Conservation (phyloP, 2,797 vertebrate genomes). For the Mus spretus region DNA sequence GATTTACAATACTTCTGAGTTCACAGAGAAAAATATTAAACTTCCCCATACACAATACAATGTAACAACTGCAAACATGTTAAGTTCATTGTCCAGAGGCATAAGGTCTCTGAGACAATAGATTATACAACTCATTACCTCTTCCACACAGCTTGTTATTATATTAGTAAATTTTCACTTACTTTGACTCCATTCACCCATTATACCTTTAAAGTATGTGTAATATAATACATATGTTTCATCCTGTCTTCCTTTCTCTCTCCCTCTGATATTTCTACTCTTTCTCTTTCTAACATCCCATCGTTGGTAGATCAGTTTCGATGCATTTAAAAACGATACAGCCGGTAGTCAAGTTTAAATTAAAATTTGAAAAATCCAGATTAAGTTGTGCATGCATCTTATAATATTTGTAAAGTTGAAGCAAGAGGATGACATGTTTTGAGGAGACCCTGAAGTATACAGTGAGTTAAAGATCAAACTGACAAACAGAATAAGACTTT, state of each 20-base stretch:
- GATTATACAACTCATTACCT: not conserved
- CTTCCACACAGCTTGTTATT: too few relatives aligned
- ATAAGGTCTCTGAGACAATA: not conserved
- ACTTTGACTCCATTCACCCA: not conserved
- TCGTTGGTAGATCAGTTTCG: not conserved
- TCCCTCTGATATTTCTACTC: not conserved
- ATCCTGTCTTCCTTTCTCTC: too few relatives aligned
- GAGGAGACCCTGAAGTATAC: not conserved
- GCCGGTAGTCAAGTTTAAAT: too few relatives aligned
- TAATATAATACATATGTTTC: not conserved
- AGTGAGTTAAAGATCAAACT: not conserved
- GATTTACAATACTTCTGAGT: not conserved
- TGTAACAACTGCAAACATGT: not conserved
- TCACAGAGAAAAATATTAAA: not conserved
- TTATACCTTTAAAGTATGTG: not conserved
- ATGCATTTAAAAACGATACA: not conserved
- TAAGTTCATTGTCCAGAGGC: not conserved
- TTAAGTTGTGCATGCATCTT: accelerated
- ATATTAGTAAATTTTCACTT: not conserved
- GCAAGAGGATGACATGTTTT: not conserved
- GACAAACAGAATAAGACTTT: not conserved
- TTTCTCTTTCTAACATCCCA: not conserved
- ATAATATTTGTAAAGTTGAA: not conserved
- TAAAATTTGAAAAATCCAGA: not conserved
- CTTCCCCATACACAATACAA: too few relatives aligned